Evolutionary conservation across 2,888 invertebrate species (phyloP).

Genomic region (Salpingus planirostris): DNA sequence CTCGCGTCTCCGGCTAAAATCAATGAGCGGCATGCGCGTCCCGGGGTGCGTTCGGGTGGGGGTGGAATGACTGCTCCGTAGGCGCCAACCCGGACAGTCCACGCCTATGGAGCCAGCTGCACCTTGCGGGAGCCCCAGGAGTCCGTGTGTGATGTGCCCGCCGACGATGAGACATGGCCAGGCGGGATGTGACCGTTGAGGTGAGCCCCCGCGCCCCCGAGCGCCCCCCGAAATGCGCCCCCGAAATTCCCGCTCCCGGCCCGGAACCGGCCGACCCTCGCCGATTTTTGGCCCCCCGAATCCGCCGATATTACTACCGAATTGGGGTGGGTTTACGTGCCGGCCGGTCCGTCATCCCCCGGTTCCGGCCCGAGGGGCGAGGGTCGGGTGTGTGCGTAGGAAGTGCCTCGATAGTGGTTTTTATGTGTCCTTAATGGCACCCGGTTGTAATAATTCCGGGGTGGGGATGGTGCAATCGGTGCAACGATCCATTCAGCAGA

Average conservation of each 20-base stretch:
- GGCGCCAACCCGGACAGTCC: constrained; percentile 42
- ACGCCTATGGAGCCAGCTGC: constrained; percentile 43
- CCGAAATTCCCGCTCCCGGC: too few relatives aligned
- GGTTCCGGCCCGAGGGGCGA: not conserved
- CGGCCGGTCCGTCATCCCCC: not conserved
- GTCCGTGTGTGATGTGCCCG: constrained; percentile 35
- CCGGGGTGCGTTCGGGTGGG: constrained; percentile 23
- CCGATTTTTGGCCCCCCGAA: too few relatives aligned
- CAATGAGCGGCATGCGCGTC: constrained; percentile 40
- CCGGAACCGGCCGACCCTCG: constrained; percentile 14
- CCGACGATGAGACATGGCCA: constrained; percentile 34
- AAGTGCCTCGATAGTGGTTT: too few relatives aligned
- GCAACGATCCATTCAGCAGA: too few relatives aligned
- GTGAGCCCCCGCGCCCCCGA: constrained; percentile 19
- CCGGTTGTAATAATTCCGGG: too few relatives aligned
- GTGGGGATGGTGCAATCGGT: too few relatives aligned
- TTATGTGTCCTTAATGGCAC: too few relatives aligned
- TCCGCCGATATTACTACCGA: too few relatives aligned
- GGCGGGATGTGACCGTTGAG: constrained; percentile 28
- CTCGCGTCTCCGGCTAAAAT: constrained; percentile 33
- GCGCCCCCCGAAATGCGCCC: constrained; percentile 11
- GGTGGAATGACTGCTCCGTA: constrained; percentile 22
- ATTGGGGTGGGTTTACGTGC: too few relatives aligned
- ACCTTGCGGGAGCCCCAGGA: constrained; percentile 36
- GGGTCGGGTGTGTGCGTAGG: too few relatives aligned